A percentile compares a stretch with the other conserved stretches of the same genome.
Conservation (phyloP, 2,797 vertebrate genomes). For the Myiotriccus ornatus region DNA sequence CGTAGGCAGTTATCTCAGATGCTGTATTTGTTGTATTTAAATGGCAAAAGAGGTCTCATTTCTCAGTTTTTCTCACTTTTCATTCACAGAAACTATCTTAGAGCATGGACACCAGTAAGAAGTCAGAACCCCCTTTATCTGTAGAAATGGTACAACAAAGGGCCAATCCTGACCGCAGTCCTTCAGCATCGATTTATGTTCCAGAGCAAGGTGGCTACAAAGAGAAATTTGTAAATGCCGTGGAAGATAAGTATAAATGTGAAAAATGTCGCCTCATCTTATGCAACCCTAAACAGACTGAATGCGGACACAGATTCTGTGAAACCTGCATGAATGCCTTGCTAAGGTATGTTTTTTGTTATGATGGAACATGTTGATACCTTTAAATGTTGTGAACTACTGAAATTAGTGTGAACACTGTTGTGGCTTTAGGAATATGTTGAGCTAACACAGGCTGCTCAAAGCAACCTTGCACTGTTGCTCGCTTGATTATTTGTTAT, state of each 20-base stretch:
- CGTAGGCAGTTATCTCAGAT: background rate
- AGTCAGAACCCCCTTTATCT: slow-evolving; percentile 85
- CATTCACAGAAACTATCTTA: slow-evolving; percentile 54
- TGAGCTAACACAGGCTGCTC: background rate
- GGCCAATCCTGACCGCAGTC: slow-evolving; percentile 78
- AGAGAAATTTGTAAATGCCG: slow-evolving; percentile 87
- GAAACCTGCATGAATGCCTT: slow-evolving; percentile 89
- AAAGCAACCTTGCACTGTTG: background rate
- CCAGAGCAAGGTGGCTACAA: slow-evolving; percentile 92
- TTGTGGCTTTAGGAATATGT: background rate
- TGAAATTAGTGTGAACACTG: background rate
- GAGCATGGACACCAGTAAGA: slow-evolving; percentile 91
- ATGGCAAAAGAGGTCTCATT: background rate
- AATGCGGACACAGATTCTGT: slow-evolving; percentile 96
- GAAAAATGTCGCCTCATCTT: slow-evolving; percentile 90
- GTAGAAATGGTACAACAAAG: slow-evolving; percentile 86
- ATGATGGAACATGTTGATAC: background rate
- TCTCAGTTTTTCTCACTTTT: background rate
- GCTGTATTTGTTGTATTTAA: background rate
- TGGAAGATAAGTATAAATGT: slow-evolving; percentile 95
- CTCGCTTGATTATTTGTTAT: background rate
- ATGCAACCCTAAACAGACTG: slow-evolving; percentile 91
- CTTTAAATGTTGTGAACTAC: background rate
- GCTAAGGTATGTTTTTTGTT: slow-evolving; percentile 80
- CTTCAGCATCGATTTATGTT: slow-evolving; percentile 74